Evolutionary conservation across 1,140 invertebrate species (phyloP).

Genomic region (Nomia melanderi): DNA sequence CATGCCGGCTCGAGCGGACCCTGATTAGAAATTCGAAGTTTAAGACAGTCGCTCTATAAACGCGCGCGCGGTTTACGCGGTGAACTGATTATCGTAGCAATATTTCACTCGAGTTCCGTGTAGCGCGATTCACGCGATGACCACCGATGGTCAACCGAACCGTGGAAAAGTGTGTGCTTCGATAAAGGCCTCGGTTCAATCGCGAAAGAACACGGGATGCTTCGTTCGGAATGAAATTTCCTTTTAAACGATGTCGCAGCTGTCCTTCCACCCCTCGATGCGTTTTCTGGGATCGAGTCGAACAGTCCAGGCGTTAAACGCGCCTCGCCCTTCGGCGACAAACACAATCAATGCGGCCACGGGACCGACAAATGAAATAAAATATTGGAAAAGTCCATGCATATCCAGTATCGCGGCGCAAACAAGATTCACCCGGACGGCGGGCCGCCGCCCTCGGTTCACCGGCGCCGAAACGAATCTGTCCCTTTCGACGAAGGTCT

Average conservation of each 20-base stretch:
- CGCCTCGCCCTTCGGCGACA: background rate
- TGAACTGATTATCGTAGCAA: too few relatives aligned
- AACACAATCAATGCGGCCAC: conserved; percentile 22
- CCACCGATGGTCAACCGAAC: too few relatives aligned
- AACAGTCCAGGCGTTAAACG: background rate
- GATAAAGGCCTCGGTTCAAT: too few relatives aligned
- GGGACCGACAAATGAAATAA: conserved; percentile 37
- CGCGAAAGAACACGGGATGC: too few relatives aligned
- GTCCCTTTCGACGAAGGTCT: background rate
- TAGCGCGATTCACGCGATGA: too few relatives aligned
- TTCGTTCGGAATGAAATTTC: background rate
- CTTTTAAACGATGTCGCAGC: background rate
- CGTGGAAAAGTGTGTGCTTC: too few relatives aligned
- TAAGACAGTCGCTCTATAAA: too few relatives aligned
- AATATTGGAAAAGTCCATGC: conserved; percentile 36
- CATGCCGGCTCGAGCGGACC: too few relatives aligned
- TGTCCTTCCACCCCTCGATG: background rate
- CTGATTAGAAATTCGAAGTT: too few relatives aligned
- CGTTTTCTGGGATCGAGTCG: background rate
- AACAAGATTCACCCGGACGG: conserved; percentile 14
- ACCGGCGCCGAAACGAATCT: conserved; percentile 10
- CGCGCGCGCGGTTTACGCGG: too few relatives aligned
- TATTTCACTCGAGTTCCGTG: too few relatives aligned
- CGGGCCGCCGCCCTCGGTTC: background rate
- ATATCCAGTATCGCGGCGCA: conserved; percentile 19